Conservation (phyloP, 2,888 invertebrate species). For the Pediacus dermestoides region DNA sequence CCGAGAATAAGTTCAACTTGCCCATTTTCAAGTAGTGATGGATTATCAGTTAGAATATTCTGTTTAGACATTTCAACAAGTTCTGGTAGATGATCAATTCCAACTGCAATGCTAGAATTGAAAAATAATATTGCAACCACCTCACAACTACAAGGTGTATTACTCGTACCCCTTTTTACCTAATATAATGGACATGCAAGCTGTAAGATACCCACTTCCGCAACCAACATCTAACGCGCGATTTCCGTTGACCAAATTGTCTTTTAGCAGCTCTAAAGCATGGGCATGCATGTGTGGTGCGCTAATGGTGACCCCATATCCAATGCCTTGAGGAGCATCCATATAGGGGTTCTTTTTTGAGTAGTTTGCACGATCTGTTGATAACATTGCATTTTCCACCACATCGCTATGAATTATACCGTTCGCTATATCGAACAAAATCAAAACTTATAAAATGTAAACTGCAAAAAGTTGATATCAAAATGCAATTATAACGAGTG, state of each 20-base stretch:
- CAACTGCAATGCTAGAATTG: conserved; percentile 55
- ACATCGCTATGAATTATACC: conserved; percentile 71
- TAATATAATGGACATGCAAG: conserved; percentile 85
- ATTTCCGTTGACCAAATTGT: conserved; percentile 71
- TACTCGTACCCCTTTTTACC: conserved; percentile 61
- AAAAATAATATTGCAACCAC: too few relatives aligned
- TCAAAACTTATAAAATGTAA: too few relatives aligned
- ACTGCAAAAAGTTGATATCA: too few relatives aligned
- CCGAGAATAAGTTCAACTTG: conserved; percentile 74
- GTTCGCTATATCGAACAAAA: conserved; percentile 71
- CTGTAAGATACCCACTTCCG: conserved; percentile 89
- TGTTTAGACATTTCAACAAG: conserved; percentile 69
- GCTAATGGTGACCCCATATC: conserved; percentile 91
- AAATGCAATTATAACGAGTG: too few relatives aligned
- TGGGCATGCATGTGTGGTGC: conserved; percentile 98
- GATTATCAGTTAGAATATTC: conserved; percentile 75
- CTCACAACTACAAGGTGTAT: too few relatives aligned
- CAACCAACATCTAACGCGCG: conserved; percentile 89
- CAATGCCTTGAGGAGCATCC: conserved; percentile 91
- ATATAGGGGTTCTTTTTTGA: conserved; percentile 74
- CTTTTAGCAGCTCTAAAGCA: conserved; percentile 79
- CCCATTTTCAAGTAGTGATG: conserved; percentile 64
- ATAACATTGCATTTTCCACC: conserved; percentile 77
- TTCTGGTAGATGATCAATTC: conserved; percentile 87
- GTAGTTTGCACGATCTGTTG: conserved; percentile 82